phyloP scores from a whole-genome alignment of 30 jellyfish, hydroid and myxozoan species.

The Hydractinia symbiolongicarpus region DNA sequence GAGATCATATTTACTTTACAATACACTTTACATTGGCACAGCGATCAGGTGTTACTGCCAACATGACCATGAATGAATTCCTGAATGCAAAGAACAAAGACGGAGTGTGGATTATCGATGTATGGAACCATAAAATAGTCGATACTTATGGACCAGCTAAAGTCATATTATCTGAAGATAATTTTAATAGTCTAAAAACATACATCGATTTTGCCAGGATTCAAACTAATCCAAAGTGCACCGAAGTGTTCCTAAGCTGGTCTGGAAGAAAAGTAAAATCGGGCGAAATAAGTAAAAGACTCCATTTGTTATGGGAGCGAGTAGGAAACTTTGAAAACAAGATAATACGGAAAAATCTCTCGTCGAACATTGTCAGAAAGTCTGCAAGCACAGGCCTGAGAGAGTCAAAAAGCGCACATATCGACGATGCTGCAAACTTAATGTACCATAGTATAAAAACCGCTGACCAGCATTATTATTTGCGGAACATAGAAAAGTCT shows the following conservation, averaged over 20 bases:
- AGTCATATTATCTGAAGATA: neutral
- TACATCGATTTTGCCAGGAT: conserved; percentile 4
- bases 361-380: conserved; percentile 7
- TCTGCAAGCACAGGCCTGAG: conserved; percentile 15
- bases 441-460: neutral
- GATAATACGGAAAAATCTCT: conserved; percentile 7
- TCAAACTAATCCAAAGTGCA: conserved; percentile 6
- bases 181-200: neutral
- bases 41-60: conserved; percentile 3
- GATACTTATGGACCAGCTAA: conserved; percentile 12
- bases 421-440: conserved; percentile 10
- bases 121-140: conserved; percentile 20
- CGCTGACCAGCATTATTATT: conserved; percentile 8
- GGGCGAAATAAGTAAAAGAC: neutral
- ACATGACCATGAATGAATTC: conserved; percentile 12
- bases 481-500: neutral
- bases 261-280: conserved; percentile 14
- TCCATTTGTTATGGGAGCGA: conserved; percentile 17
- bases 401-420: conserved; percentile 9
- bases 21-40: neutral
- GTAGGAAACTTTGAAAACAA: conserved; percentile 10
- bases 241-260: conserved; percentile 5
- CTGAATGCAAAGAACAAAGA: neutral
- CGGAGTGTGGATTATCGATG: neutral
- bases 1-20: neutral